phyloP scores from a whole-genome alignment of 1,140 invertebrate species.

The Brachionus asplanchnoidis region DNA sequence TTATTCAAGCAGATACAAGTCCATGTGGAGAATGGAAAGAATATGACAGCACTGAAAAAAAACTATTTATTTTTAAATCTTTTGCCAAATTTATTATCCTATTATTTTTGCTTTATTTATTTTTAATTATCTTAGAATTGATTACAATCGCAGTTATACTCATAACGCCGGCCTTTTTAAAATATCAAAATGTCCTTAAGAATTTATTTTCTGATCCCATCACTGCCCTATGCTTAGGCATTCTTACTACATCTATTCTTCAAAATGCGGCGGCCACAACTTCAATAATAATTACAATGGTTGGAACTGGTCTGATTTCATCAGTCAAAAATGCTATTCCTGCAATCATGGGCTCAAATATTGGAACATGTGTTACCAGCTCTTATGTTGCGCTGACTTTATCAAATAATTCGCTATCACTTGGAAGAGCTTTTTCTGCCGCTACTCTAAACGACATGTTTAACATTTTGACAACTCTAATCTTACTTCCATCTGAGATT shows the following conservation, averaged over 20 bases:
- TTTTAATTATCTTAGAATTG: conserved; percentile 29
- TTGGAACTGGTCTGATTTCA: conserved; percentile 50
- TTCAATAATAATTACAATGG: conserved; percentile 64
- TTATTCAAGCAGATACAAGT: background rate
- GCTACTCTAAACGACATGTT: conserved; percentile 64
- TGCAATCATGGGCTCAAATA: conserved; percentile 58
- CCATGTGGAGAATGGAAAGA: background rate
- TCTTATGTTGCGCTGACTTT: conserved; percentile 60
- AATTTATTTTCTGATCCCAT: conserved; percentile 60
- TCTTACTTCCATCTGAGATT: conserved; percentile 58
- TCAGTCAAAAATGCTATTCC: conserved; percentile 60
- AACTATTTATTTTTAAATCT: background rate
- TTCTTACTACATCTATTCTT: conserved; percentile 63
- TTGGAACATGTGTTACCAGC: conserved; percentile 29
- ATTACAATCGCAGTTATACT: background rate
- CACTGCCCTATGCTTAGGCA: conserved; percentile 62
- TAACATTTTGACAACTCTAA: conserved; percentile 60
- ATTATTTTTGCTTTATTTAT: background rate
- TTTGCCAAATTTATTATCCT: background rate
- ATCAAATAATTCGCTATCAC: conserved; percentile 58
- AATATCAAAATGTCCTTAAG: background rate
- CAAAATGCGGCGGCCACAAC: conserved; percentile 64
- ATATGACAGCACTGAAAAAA: background rate
- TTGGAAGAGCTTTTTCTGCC: conserved; percentile 60
- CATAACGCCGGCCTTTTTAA: background rate